Percentiles rank a stretch among this genome's conserved stretches.
Conservation (phyloP, 2,113 vertebrate genomes). For the Esox niger region DNA sequence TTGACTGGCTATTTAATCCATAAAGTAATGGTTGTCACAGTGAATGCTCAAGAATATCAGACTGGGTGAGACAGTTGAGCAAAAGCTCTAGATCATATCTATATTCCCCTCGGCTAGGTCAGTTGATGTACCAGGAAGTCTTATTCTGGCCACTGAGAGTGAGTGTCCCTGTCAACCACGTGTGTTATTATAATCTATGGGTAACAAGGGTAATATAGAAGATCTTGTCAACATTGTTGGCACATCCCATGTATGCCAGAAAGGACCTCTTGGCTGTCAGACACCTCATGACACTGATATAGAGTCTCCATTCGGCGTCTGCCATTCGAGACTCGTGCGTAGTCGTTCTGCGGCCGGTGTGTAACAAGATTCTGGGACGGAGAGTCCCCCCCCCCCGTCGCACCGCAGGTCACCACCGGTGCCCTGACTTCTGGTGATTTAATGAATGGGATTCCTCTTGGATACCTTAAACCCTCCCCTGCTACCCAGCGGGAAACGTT, state of each 20-base stretch:
- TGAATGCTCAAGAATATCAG: neutral
- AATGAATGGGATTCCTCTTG: slow-evolving; percentile 54
- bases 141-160: slow-evolving; percentile 40
- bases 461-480: slow-evolving; percentile 20
- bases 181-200: slow-evolving; percentile 10
- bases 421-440: slow-evolving; percentile 22
- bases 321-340: too few relatives aligned
- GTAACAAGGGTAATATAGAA: slow-evolving; percentile 34
- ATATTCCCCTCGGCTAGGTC: neutral
- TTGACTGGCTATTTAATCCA: too few relatives aligned
- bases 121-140: neutral
- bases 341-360: slow-evolving; percentile 37
- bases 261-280: slow-evolving; percentile 21
- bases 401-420: slow-evolving; percentile 16
- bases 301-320: too few relatives aligned
- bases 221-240: slow-evolving; percentile 32
- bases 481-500: too few relatives aligned
- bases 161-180: slow-evolving; percentile 24
- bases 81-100: too few relatives aligned
- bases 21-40: too few relatives aligned
- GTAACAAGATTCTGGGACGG: slow-evolving; percentile 45
- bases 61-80: neutral
- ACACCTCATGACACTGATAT: too few relatives aligned
- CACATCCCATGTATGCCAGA: slow-evolving; percentile 34
- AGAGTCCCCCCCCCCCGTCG: slow-evolving; percentile 19